A percentile compares a stretch with the other conserved stretches of the same genome.
These are phyloP conservation scores for Cerceris rybyensis DNA, from an alignment of 2,888 invertebrate genomes.

Conservation along the genomic window DNA sequence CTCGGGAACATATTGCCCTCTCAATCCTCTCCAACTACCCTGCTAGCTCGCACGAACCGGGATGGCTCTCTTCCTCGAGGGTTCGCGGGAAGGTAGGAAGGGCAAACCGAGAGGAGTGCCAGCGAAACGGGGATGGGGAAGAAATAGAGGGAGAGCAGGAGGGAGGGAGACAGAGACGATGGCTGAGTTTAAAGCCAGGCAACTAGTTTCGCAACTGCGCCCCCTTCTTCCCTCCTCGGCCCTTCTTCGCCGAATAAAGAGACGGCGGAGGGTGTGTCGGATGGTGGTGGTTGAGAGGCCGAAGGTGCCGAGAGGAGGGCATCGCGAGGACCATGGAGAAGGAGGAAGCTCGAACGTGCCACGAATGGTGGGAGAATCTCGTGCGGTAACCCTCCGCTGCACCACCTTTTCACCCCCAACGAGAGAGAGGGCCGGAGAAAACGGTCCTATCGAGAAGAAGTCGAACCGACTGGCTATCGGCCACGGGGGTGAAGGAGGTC, in stretches of 20 bases:
- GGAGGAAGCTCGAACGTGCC: conserved; percentile 23
- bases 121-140: conserved; percentile 4
- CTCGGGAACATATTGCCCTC: conserved; percentile 72
- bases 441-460: conserved; percentile 60
- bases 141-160: conserved; percentile 16
- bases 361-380: conserved; percentile 13
- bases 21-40: conserved; percentile 62
- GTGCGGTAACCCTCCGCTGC: neutral
- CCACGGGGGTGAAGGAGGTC: conserved; percentile 71
- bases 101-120: neutral
- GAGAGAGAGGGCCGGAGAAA: conserved; percentile 33
- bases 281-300: conserved; percentile 35
- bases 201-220: conserved; percentile 66
- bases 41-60: conserved; percentile 38
- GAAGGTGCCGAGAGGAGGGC: conserved; percentile 24
- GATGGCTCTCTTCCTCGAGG: conserved; percentile 30
- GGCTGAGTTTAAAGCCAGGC: conserved; percentile 62
- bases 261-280: conserved; percentile 42
- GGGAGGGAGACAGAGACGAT: conserved; percentile 29
- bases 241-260: conserved; percentile 48
- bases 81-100: neutral
- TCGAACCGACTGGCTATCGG: conserved; percentile 62
- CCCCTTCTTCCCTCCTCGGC: conserved; percentile 36
- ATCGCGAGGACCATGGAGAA: conserved; percentile 31
- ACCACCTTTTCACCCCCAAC: conserved; percentile 7